Evolutionary conservation across 1,140 invertebrate genomes (phyloP), one percentile per base, ranked within the genome.

Genomic region (Drosophila cardini): DNA sequence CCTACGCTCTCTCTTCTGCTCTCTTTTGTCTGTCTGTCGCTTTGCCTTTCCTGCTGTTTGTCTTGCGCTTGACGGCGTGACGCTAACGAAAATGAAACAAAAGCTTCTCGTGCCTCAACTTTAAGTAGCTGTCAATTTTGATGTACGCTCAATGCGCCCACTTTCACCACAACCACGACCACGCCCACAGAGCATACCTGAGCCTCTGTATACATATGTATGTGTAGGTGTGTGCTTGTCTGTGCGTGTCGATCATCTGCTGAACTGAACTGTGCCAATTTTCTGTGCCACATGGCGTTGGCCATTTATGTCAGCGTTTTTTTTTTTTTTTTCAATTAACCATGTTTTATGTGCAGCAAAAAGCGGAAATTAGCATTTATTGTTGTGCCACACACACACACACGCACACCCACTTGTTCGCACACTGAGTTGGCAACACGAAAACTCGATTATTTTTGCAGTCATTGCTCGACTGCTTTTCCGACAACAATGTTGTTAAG

Each of bases 351-450:
- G 81, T 85, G 53, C 72, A 65, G 40, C 76, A 13, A 71, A 26
- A 21, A 68, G 67, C 76, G 83, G 83, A 86, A 86, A 86, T 86
- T 86, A 86, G 83, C 83, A 87, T 87, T 86, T 87, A 87, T 86
- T 86, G 83, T 86, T 83, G 72, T 58, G 43, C 55, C 57, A 60
- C 43, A 40, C 52, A 11, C 21, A 34, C 38, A 7, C 30, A n/a
- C 10, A 9, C 57, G 13, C 21, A 45, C 40, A 48, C 34, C 16
- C 68, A 18, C 26, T n/a, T 13, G 7, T 10, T 2, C 11, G 10
- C 26, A 34, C 21, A 55, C 15, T 34, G 34, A 30, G 38, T 15
- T 3, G 11, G 18, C 46, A 43, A 73, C 55, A 72, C 45, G 60
- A 68, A 71, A 84, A 80, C 77, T 80, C 81, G 65, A 80, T 77